Conservation (phyloP, 2,888 invertebrate genomes). For the Coelopa pilipes region DNA sequence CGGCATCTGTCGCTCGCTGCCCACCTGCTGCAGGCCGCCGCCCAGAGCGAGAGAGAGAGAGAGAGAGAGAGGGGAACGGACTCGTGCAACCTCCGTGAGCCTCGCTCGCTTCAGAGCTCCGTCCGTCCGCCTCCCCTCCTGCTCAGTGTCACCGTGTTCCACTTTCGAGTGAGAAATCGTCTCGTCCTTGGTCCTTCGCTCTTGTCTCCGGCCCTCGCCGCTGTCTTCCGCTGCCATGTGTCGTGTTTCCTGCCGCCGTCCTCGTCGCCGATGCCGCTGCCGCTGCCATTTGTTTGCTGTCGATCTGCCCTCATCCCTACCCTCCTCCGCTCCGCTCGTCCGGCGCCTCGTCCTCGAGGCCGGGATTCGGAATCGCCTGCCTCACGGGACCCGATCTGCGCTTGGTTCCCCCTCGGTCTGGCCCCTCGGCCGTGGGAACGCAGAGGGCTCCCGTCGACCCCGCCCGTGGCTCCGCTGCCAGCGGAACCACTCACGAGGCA, state of each 20-base stretch:
- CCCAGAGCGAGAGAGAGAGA: too few relatives aligned
- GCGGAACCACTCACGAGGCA: too few relatives aligned
- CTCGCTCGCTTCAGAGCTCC: constrained; percentile 15
- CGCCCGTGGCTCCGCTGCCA: too few relatives aligned
- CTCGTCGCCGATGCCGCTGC: too few relatives aligned
- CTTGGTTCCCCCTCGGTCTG: not conserved
- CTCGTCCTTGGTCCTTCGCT: constrained; percentile 2
- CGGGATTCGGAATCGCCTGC: too few relatives aligned
- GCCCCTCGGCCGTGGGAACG: not conserved
- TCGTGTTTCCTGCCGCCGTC: constrained; percentile 21
- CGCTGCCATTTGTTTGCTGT: constrained; percentile 6
- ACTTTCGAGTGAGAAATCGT: constrained; percentile 19
- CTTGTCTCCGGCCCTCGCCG: not conserved
- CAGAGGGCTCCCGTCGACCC: too few relatives aligned
- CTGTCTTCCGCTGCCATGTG: constrained; percentile 29
- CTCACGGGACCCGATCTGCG: not conserved
- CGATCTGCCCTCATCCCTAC: too few relatives aligned
- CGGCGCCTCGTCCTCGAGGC: not conserved
- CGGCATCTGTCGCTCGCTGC: not conserved
- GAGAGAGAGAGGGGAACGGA: too few relatives aligned
- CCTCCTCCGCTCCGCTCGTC: too few relatives aligned
- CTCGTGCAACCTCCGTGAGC: constrained; percentile 10
- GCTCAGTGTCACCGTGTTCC: constrained; percentile 25
- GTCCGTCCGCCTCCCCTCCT: constrained; percentile 7
- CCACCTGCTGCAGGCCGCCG: not conserved